Conservation (phyloP, 2,113 vertebrate genomes). For the Sitta europaea region DNA sequence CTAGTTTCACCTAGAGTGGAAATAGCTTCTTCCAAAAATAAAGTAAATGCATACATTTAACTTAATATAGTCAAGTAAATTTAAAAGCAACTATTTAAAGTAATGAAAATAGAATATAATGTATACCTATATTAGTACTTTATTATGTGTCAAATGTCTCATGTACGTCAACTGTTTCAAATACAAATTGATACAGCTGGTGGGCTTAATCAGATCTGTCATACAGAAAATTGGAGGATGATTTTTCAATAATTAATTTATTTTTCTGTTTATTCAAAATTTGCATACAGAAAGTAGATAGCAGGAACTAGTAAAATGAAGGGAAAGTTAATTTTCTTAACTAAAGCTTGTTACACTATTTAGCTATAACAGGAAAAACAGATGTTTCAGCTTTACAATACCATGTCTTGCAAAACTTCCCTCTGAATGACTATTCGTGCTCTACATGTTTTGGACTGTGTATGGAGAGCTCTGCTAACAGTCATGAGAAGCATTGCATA, state of each 20-base stretch:
- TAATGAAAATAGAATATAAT: not conserved
- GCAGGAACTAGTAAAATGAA: not conserved
- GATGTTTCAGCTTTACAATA: slow-evolving; percentile 51
- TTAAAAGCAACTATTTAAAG: not conserved
- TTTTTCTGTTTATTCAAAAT: not conserved
- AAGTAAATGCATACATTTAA: not conserved
- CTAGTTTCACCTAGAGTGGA: not conserved
- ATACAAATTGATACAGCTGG: not conserved
- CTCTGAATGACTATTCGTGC: not conserved
- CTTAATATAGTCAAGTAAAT: not conserved
- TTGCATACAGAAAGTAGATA: not conserved
- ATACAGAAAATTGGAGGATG: not conserved
- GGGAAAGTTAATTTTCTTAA: not conserved
- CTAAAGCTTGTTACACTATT: not conserved
- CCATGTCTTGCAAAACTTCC: slow-evolving; percentile 45
- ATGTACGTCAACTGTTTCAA: not conserved
- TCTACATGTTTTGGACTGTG: slow-evolving; percentile 34
- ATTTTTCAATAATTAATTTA: not conserved
- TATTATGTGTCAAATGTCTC: not conserved
- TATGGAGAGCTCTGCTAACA: slow-evolving; percentile 23
- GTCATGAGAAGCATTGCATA: slow-evolving; percentile 19
- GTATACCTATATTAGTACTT: not conserved
- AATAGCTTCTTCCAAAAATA: slow-evolving; percentile 35
- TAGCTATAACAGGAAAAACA: not conserved
- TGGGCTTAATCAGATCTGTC: not conserved